phyloP scores from a whole-genome alignment of 2,113 vertebrate genomes.

The Chamaetylas fuelleborni region DNA sequence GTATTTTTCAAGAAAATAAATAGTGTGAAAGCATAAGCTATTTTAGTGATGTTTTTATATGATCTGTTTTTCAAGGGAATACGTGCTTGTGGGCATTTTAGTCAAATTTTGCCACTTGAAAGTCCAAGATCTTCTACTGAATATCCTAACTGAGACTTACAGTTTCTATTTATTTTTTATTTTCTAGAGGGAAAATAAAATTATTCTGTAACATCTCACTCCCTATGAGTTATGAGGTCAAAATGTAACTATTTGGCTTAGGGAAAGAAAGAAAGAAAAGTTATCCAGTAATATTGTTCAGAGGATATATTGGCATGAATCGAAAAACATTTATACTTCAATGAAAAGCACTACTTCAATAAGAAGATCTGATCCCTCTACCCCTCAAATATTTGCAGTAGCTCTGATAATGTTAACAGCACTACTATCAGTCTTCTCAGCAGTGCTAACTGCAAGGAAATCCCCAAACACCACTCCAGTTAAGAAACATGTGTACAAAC shows the following conservation, averaged over 20 bases:
- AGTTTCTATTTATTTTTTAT: not conserved
- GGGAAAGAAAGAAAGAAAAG: not conserved
- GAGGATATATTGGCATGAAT: not conserved
- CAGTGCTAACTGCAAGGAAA: not conserved
- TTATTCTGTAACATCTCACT: not conserved
- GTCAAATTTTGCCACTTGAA: not conserved
- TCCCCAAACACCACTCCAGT: not conserved
- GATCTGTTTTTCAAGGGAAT: not conserved
- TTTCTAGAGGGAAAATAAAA: not conserved
- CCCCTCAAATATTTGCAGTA: not conserved
- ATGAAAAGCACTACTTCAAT: not conserved
- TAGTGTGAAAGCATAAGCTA: not conserved
- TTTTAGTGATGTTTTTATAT: not conserved
- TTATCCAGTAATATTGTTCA: not conserved
- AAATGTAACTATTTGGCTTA: not conserved
- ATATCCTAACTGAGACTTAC: not conserved
- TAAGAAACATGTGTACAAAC: not conserved
- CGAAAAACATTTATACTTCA: not conserved
- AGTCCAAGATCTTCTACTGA: not conserved
- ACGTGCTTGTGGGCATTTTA: not conserved
- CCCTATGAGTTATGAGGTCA: not conserved
- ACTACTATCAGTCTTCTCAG: not conserved
- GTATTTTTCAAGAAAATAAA: not conserved
- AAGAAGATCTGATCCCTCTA: not conserved
- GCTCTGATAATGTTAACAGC: not conserved